Base-by-base conservation (phyloP, 2,797 vertebrate genomes). In the Dryobates pubescens region DNA sequence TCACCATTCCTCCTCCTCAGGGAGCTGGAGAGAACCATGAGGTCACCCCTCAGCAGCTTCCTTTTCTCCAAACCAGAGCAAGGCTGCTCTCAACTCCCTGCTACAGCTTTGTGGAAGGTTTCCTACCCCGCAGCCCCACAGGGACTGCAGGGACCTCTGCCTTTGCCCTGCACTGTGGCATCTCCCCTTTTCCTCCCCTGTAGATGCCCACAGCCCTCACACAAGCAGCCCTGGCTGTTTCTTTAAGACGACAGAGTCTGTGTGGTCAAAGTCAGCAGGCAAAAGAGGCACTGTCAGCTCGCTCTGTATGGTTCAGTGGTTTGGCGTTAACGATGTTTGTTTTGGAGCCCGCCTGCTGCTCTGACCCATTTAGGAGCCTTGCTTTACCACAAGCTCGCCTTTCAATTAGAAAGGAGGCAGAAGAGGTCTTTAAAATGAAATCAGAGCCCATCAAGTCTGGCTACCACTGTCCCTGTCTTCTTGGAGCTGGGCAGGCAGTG, bases 331-430 rank as follows among this genome's bases (percentile, higher is more conserved):
- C 17, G 56, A 86, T 43, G 49, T 94, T 96, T 96, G 90, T 90
- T 95, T 95, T 96, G 95, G 96, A 97, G 94, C 82, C 88, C 49
- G 32, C 54, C 22, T 36, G 91, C 91, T 76, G 64, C 29, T 38
- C 95, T 97, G 96, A 94, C 96, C 96, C 96, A 93, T 93, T 96
- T 96, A 74, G 93, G 94, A 89, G 93, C 89, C 93, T 89, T 24
- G 45, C 64, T 84, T 87, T 61, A 63, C 78, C 64, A 79, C 63
- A 43, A 56, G 68, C 30, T 89, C 43, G 34, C 89, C 79, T 92
- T 87, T 82, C 80, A 69, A 88, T 88, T 77, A 67, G 58, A 81
- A 32, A 30, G 27, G 90, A 94, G 77, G 77, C 38, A 54, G 61
- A 75, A 70, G 73, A 64, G 56, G 41, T 56, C 83, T 93, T 71